phyloP scores from a whole-genome alignment of 2,113 vertebrate genomes.

The Ameiurus melas region DNA sequence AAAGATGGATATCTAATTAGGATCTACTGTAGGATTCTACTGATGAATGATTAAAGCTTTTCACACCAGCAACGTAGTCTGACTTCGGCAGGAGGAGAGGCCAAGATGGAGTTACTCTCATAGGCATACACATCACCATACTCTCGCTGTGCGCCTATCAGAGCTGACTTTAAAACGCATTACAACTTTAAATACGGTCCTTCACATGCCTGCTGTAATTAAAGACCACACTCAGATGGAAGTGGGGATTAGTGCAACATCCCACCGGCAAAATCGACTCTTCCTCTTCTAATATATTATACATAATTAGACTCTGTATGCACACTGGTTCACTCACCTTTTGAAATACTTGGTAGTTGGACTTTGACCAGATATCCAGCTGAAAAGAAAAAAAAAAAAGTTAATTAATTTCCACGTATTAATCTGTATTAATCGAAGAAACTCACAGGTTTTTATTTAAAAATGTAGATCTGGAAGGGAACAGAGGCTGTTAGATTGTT shows the following conservation, averaged over 20 bases:
- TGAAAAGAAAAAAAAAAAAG: slow-evolving; percentile 49
- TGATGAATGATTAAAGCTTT: slow-evolving; percentile 39
- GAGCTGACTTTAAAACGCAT: slow-evolving; percentile 19
- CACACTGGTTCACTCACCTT: slow-evolving; percentile 66
- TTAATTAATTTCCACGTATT: background rate
- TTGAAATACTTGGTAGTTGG: slow-evolving; percentile 79
- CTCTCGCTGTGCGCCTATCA: background rate
- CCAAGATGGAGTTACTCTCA: slow-evolving; percentile 7
- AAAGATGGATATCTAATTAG: slow-evolving; percentile 43
- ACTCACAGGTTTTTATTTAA: slow-evolving; percentile 2
- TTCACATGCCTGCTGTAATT: slow-evolving; percentile 19
- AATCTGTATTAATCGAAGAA: background rate
- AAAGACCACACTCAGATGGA: slow-evolving; percentile 30
- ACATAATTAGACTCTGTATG: slow-evolving; percentile 9
- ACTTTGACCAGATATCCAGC: slow-evolving; percentile 81
- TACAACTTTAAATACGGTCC: slow-evolving; percentile 10
- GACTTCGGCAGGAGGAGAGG: background rate
- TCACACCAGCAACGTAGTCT: slow-evolving; percentile 10
- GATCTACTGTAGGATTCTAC: slow-evolving; percentile 41
- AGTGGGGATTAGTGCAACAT: slow-evolving; percentile 8
- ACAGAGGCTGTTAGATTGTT: background rate
- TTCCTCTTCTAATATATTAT: slow-evolving; percentile 9
- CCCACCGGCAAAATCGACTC: background rate
- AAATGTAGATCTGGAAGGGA: background rate
- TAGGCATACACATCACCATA: background rate